A percentile compares a stretch with the other conserved stretches of the same genome.
phyloP scores from a whole-genome alignment of 2,113 vertebrate species.

The Struthidea cinerea region DNA sequence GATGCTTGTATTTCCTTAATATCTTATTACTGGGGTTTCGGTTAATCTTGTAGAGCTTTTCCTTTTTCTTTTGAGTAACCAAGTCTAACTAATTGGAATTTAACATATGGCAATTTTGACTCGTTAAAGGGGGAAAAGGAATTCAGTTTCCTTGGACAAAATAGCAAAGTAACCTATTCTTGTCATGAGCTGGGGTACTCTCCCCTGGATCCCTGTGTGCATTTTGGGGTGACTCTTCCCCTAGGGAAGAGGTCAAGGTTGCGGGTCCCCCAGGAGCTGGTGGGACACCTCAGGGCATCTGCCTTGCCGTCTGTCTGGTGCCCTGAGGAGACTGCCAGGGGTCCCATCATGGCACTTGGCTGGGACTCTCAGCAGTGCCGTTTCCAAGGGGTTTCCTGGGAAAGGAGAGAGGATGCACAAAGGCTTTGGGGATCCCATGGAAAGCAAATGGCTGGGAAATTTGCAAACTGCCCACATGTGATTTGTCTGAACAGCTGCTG shows the following conservation, averaged over 20 bases:
- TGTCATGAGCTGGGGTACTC: neutral
- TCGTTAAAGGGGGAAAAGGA: neutral
- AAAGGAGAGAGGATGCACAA: neutral
- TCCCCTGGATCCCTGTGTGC: neutral
- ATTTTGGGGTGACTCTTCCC: neutral
- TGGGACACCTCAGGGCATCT: neutral
- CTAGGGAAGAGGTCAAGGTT: too few species aligned
- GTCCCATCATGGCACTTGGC: rapidly evolving
- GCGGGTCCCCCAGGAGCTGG: neutral
- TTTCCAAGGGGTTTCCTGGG: neutral
- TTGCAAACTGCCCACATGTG: neutral
- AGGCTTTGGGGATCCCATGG: neutral
- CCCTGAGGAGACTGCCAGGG: neutral
- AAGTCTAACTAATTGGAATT: neutral
- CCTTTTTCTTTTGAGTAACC: neutral
- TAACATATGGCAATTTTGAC: neutral
- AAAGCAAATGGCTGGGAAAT: neutral
- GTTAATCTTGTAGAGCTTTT: neutral
- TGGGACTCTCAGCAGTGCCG: neutral
- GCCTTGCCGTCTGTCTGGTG: neutral
- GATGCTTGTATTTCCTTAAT: neutral
- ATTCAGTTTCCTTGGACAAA: neutral
- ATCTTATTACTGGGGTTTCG: neutral
- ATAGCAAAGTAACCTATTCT: neutral
- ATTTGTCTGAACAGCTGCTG: neutral